Base-by-base conservation (phyloP, 2,797 vertebrate species). In the Thunnus albacares region DNA sequence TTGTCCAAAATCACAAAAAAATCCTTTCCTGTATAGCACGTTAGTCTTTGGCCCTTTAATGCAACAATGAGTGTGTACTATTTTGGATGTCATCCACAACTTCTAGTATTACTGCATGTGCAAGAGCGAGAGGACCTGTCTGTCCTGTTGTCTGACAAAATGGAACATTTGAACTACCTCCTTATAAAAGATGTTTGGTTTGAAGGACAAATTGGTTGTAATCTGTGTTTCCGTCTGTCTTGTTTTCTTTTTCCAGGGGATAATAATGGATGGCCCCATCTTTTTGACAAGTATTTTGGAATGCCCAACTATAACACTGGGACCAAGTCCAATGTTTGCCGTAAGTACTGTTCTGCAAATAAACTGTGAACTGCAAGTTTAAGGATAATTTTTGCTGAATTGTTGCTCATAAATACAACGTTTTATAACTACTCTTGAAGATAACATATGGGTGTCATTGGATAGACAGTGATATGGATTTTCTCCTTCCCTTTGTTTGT, bases 231-330 rank as follows among this genome's bases (percentile, higher is more conserved):
- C 24, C 63, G 1, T 68, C 13, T 83, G 20, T 82, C 15, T 61
- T 49, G 0, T 87, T 53, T 28, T 90, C 3, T 78, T 57, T 80
- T 43, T 82, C 79, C 89, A 99, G 98, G 96, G 79, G 97, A 99
- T 95, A 97, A 97, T 90, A 98, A 96, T 30, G 98, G 98, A 77
- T 99, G 98, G 98, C 96, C 97, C 28, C 94, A 96, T 80, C 96
- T 98, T 59, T 95, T 99, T 30, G 97, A 99, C 92, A 97, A 96
- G 80, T 97, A 97, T 80, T 97, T 97, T 85, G 95, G 95, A 78
- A 95, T 94, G 86, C 96, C 95, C 13, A 93, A 82, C 56, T 75
- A 93, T 57, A 91, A 93, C 4, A 79, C 91, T 33, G 91, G 96
- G 66, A 88, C 92, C 82, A 96, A 94, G 89, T 94, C 95, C 63